These are phyloP conservation scores for Pristionchus exspectatus DNA, from an alignment of 2,888 invertebrate genomes.

Conservation along the genomic window DNA sequence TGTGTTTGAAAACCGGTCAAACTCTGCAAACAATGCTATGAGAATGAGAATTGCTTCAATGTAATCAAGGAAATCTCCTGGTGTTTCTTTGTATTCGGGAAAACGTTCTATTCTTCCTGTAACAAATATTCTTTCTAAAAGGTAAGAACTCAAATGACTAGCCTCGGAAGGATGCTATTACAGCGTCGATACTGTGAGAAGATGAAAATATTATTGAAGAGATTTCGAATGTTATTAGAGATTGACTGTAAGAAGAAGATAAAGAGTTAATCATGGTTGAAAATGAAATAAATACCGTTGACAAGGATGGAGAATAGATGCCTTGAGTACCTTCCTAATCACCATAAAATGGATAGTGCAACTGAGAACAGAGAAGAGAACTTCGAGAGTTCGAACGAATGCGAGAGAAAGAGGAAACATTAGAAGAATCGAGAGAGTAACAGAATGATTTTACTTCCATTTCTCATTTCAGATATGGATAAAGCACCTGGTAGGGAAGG, in stretches of 20 bases:
- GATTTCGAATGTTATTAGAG: not conserved
- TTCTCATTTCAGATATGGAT: not conserved
- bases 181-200: not conserved
- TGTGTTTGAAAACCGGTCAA: not conserved
- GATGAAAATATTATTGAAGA: not conserved
- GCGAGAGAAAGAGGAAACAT: conserved; percentile 13
- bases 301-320: not conserved
- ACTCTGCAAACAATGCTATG: not conserved
- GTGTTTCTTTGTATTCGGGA: not conserved
- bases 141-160: not conserved
- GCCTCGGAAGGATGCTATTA: not conserved
- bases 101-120: not conserved
- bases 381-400: not conserved
- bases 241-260: not conserved
- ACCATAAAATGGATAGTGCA: not conserved
- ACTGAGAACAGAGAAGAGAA: conserved; percentile 5
- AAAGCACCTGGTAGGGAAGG: not conserved
- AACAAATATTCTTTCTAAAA: not conserved
- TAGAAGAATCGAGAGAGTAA: not conserved
- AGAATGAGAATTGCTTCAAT: not conserved
- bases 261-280: not conserved
- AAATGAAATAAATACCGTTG: not conserved
- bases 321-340: not conserved
- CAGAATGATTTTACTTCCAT: not conserved
- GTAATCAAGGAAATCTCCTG: not conserved